Evolutionary conservation across 2,113 vertebrate genomes (phyloP).

Genomic region (Petrocephalus microphthalmus): DNA sequence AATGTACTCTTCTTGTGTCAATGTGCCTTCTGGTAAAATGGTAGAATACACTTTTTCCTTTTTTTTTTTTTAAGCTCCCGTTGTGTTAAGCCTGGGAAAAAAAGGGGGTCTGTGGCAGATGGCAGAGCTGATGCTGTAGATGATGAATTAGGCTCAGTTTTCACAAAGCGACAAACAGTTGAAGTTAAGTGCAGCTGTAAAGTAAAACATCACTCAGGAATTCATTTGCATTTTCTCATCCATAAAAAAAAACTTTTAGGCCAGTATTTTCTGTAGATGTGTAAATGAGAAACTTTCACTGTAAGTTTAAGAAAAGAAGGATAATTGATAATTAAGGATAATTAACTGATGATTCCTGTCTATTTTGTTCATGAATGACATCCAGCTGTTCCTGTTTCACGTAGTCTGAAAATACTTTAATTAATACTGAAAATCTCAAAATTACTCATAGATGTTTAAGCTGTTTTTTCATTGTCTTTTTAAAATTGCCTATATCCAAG

Average conservation of each 20-base stretch:
- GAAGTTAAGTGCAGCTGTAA: not conserved
- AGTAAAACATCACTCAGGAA: not conserved
- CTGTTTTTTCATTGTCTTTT: not conserved
- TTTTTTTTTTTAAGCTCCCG: not conserved
- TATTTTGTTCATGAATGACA: not conserved
- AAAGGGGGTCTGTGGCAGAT: not conserved
- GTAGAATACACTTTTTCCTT: not conserved
- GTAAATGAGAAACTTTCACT: not conserved
- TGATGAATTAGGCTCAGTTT: slow-evolving; percentile 10
- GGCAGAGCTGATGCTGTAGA: not conserved
- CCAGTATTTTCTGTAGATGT: not conserved
- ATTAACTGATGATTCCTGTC: not conserved
- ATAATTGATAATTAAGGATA: not conserved
- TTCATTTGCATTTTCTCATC: slow-evolving; percentile 1
- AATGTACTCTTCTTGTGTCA: slow-evolving; percentile 17
- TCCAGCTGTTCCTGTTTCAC: not conserved
- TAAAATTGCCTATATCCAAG: not conserved
- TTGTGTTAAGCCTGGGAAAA: not conserved
- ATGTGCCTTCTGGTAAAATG: slow-evolving; percentile 27
- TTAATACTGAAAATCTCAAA: not conserved
- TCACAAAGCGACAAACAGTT: not conserved
- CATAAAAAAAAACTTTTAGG: not conserved
- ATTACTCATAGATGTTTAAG: not conserved
- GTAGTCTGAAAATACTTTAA: no score
- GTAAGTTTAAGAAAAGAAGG: not conserved